Base-by-base conservation (phyloP, 2,113 vertebrate species). In the Salvelinus fontinalis region DNA sequence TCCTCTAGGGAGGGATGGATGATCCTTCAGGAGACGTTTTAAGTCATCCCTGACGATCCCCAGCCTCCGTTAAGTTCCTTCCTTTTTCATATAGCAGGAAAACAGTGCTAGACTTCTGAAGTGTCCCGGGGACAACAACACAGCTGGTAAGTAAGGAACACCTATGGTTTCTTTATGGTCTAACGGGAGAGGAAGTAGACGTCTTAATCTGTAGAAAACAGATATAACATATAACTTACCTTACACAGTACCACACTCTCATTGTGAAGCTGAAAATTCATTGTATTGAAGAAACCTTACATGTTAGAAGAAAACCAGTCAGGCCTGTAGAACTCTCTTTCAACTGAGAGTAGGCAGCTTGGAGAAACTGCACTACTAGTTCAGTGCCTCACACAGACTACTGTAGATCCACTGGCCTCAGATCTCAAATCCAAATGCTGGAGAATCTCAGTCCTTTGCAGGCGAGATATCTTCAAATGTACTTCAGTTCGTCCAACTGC, bases 31-130 rank as follows among this genome's bases (percentile, higher is more conserved):
- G 59, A 62, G 59, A 54, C 1, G n/a, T 62, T 62, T 62, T 48
- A 12, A 74, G 57, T 75, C 31, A 49, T 68, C 59, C 75, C 75
- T 64, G 48, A 27, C 54, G n/a, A 51, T 67, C 44, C 14, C 22
- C 18, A 39, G 20, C 60, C 70, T 57, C 31, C 44, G 49, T 67
- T 31, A 64, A 79, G 73, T 70, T 67, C 24, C 57, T 31, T 64
- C 18, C 39, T 20, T 75, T 54, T 57, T 20, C 64, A 75, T 3
- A 67, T 48, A 29, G 44, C 49, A 67, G 22, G 24, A 14, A 75
- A 62, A n/a, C 59, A 62, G 8, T 8, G n/a, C 59, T 62, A 54
- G 51, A 54, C 51, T 54, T 44, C 3, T 57, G 7, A 62, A 22
- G 13, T 22, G 8, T 9, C 59, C 59, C 9, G 13, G 5, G n/a